Conservation (phyloP, 2,888 invertebrate species). For the Cosmopolites sordidus region DNA sequence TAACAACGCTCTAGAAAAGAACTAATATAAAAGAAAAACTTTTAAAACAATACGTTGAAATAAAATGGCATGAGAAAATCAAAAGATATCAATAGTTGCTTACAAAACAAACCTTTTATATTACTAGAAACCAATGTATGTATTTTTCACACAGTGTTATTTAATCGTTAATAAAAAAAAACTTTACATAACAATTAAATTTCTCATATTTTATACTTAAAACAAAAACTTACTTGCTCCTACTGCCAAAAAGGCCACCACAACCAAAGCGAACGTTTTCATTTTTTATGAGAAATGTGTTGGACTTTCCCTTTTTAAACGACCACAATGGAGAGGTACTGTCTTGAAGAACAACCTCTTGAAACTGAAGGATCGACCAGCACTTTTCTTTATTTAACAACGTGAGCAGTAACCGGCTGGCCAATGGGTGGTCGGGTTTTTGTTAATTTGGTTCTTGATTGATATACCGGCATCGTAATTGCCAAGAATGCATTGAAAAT, state of each 20-base stretch:
- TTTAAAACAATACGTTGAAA: too few relatives aligned
- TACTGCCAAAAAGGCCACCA: conserved; percentile 12
- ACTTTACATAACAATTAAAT: too few relatives aligned
- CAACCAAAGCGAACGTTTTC: conserved; percentile 19
- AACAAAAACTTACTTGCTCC: conserved; percentile 22
- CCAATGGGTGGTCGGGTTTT: conserved; percentile 3
- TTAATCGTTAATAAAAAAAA: too few relatives aligned
- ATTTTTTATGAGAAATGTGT: conserved; percentile 3
- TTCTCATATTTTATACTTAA: too few relatives aligned
- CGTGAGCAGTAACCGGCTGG: not conserved
- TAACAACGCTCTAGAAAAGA: too few relatives aligned
- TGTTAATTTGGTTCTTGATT: conserved; percentile 2
- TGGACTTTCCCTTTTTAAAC: conserved; percentile 1
- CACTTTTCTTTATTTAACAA: conserved; percentile 25
- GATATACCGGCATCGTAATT: not conserved
- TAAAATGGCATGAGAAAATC: too few relatives aligned
- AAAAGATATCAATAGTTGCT: too few relatives aligned
- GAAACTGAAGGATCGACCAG: conserved; percentile 17
- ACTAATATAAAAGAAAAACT: too few relatives aligned
- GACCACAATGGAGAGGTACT: conserved; percentile 13
- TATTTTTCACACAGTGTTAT: too few relatives aligned
- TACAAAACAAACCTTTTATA: too few relatives aligned
- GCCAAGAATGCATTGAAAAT: not conserved
- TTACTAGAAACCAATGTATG: too few relatives aligned
- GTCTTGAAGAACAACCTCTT: conserved; percentile 23